phyloP scores from a whole-genome alignment of 2,797 vertebrate species.

The Vespertilio murinus region DNA sequence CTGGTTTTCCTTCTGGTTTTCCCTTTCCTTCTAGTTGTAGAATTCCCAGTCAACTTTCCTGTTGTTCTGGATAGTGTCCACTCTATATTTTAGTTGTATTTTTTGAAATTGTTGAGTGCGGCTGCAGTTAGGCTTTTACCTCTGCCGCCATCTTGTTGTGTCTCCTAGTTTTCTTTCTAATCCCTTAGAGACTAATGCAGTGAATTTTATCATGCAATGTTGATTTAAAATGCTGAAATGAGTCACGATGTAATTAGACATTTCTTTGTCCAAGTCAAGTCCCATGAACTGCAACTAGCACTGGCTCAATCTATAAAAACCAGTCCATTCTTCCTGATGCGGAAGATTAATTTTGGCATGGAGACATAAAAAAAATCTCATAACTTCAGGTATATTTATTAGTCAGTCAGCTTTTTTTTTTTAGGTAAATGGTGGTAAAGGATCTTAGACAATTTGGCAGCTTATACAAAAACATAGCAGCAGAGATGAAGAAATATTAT shows the following conservation, averaged over 20 bases:
- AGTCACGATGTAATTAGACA: constrained; percentile 69
- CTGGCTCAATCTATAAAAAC: constrained; percentile 10
- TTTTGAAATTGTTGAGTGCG: no score
- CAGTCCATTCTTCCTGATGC: background rate
- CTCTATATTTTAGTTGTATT: no score
- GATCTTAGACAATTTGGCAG: constrained; percentile 38
- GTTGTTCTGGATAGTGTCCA: no score
- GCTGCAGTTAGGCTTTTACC: no score
- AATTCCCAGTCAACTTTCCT: no score
- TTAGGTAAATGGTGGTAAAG: background rate
- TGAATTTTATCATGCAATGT: constrained; percentile 64
- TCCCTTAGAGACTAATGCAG: constrained; percentile 47
- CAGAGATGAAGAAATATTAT: constrained; percentile 18
- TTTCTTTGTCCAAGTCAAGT: constrained; percentile 54
- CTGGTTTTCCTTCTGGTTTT: no score
- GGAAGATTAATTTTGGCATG: constrained; percentile 3
- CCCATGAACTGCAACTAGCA: constrained; percentile 50
- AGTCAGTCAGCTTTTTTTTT: background rate
- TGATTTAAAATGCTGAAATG: constrained; percentile 70
- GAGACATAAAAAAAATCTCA: background rate
- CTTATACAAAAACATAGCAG: background rate
- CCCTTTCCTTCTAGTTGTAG: no score
- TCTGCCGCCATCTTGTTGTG: no score
- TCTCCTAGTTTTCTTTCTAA: constrained; percentile 70
- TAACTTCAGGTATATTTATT: constrained; percentile 16